These are phyloP conservation scores for Orestias chungarensis DNA, from an alignment of 2,797 vertebrate genomes.

Conservation along the genomic window DNA sequence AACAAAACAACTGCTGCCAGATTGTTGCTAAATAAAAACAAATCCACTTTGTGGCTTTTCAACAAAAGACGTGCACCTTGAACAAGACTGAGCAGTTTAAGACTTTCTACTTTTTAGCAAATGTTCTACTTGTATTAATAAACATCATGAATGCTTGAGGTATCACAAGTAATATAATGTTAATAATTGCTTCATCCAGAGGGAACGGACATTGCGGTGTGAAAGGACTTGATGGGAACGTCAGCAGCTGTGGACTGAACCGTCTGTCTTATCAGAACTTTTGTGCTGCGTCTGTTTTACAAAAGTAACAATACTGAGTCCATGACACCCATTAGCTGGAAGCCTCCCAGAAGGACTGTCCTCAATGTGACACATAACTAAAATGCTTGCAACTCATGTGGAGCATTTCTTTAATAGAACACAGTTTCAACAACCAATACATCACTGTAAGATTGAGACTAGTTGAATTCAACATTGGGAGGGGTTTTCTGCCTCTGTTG, in stretches of 20 bases:
- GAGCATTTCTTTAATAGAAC: not conserved
- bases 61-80: conserved; percentile 37
- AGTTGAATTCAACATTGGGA: not conserved
- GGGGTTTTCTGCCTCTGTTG: conserved; percentile 3
- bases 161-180: conserved; percentile 51
- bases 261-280: conserved; percentile 11
- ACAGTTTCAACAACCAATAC: conserved; percentile 31
- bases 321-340: not conserved
- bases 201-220: not conserved
- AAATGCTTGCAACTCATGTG: not conserved
- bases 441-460: conserved; percentile 3
- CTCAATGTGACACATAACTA: conserved; percentile 2
- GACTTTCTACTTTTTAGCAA: conserved; percentile 53
- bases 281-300: conserved; percentile 35
- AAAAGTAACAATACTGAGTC: conserved; percentile 14
- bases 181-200: conserved; percentile 37
- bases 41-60: conserved; percentile 26
- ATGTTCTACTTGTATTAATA: conserved; percentile 47
- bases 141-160: conserved; percentile 45
- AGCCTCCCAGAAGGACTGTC: not conserved
- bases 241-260: conserved; percentile 3
- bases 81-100: conserved; percentile 40
- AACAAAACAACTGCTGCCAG: not conserved
- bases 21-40: conserved; percentile 1
- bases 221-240: conserved; percentile 22